Evolutionary conservation across 2,113 vertebrate genomes (phyloP).

Genomic region (Channa argus): DNA sequence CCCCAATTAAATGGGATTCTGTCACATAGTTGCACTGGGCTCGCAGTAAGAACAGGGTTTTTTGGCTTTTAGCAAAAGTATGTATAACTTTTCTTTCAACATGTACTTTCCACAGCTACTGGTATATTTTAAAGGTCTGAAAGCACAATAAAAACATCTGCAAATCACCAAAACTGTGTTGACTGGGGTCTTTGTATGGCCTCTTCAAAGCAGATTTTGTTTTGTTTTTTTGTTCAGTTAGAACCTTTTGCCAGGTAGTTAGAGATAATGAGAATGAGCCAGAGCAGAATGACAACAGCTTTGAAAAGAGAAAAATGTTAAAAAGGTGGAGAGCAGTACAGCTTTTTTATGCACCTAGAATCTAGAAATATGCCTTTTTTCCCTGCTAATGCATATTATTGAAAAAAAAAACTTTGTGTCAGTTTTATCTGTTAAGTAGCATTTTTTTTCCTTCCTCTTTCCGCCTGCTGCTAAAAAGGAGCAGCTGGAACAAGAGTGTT

Average conservation of each 20-base stretch:
- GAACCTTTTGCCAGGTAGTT: background rate
- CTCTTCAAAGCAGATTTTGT: background rate
- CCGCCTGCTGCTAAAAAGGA: conserved; percentile 78
- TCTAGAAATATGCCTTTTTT: conserved; percentile 1
- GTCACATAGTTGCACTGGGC: background rate
- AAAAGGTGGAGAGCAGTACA: background rate
- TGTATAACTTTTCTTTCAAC: background rate
- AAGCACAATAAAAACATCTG: background rate
- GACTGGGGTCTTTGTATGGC: background rate
- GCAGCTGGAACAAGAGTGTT: conserved; percentile 86
- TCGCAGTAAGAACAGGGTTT: conserved; percentile 1
- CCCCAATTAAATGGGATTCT: background rate
- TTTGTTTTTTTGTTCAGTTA: conserved; percentile 1
- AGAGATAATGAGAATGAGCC: background rate
- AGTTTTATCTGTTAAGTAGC: conserved; percentile 57
- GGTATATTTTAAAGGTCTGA: background rate
- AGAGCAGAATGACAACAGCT: conserved; percentile 5
- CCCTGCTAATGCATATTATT: conserved; percentile 24
- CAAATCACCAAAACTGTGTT: conserved; percentile 4
- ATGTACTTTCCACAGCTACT: background rate
- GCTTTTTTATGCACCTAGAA: background rate
- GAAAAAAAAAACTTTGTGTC: conserved; percentile 40
- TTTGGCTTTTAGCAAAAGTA: background rate
- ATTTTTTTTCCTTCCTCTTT: conserved; percentile 30
- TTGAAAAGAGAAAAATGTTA: conserved; percentile 2